Conservation (phyloP, 2,888 invertebrate species). For the Eurois occulta region DNA sequence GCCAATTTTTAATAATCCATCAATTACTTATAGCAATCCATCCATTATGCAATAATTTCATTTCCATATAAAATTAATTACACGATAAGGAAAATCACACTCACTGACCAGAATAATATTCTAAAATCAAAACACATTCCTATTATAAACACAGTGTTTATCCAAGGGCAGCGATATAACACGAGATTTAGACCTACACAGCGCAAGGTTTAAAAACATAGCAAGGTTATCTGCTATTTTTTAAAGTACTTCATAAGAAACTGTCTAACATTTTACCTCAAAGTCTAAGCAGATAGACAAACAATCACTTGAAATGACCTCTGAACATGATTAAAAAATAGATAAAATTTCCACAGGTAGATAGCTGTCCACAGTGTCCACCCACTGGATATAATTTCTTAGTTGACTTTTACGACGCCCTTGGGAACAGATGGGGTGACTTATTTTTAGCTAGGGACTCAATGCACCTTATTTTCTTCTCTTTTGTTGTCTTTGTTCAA, state of each 20-base stretch:
- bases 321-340: constrained; percentile 11
- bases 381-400: constrained; percentile 58
- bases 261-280: background rate
- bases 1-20: background rate
- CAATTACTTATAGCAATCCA: no score
- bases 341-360: constrained; percentile 43
- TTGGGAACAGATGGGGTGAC: constrained; percentile 52
- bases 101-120: background rate
- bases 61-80: background rate
- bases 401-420: constrained; percentile 59
- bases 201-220: background rate
- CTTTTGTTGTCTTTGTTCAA: constrained; percentile 34
- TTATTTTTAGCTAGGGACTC: constrained; percentile 48
- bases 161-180: background rate
- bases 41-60: background rate
- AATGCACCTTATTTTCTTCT: constrained; percentile 45
- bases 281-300: constrained; percentile 1
- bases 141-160: background rate
- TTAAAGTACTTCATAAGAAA: background rate
- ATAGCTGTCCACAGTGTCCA: constrained; percentile 9
- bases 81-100: no score
- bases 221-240: background rate
- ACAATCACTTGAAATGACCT: constrained; percentile 1
- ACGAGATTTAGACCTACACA: background rate
- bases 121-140: background rate